A percentile compares a stretch with the other conserved stretches of the same genome.
Evolutionary conservation across 2,797 vertebrate genomes (phyloP).

Genomic region (Melanotaenia nigrans): DNA sequence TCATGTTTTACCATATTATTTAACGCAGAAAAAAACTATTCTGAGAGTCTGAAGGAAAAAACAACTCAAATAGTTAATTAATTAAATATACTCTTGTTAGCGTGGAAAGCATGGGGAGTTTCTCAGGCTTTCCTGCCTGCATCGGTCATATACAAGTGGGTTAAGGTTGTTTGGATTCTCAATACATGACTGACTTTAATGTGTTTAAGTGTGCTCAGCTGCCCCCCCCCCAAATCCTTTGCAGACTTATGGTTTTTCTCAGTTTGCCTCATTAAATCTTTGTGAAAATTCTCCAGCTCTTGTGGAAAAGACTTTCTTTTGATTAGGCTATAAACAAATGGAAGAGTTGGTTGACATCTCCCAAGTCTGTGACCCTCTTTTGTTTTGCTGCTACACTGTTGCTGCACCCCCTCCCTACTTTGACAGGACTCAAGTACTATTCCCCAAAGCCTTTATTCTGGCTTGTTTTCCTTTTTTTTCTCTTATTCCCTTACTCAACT

Average conservation of each 20-base stretch:
- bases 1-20: conserved; percentile 49
- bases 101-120: conserved; percentile 30
- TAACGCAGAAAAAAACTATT: conserved; percentile 28
- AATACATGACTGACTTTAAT: conserved; percentile 69
- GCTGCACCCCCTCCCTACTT: conserved; percentile 47
- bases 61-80: conserved; percentile 50
- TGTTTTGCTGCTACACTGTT: conserved; percentile 75
- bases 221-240: conserved; percentile 8
- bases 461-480: conserved; percentile 55
- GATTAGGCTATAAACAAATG: conserved; percentile 73
- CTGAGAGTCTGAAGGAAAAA: conserved; percentile 2
- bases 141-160: conserved; percentile 45
- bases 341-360: conserved; percentile 77
- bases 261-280: conserved; percentile 73
- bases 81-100: conserved; percentile 33
- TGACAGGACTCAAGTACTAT: conserved; percentile 76
- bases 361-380: conserved; percentile 74
- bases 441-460: conserved; percentile 81
- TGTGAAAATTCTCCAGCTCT: conserved; percentile 60
- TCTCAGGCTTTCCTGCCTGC: conserved; percentile 26
- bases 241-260: conserved; percentile 44
- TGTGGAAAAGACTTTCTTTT: conserved; percentile 67
- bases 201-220: conserved; percentile 47
- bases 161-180: conserved; percentile 38
- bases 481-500: conserved; percentile 56